These are phyloP conservation scores for Apomyelois bistriatella DNA, from an alignment of 2,888 invertebrate species.

Conservation along the genomic window DNA sequence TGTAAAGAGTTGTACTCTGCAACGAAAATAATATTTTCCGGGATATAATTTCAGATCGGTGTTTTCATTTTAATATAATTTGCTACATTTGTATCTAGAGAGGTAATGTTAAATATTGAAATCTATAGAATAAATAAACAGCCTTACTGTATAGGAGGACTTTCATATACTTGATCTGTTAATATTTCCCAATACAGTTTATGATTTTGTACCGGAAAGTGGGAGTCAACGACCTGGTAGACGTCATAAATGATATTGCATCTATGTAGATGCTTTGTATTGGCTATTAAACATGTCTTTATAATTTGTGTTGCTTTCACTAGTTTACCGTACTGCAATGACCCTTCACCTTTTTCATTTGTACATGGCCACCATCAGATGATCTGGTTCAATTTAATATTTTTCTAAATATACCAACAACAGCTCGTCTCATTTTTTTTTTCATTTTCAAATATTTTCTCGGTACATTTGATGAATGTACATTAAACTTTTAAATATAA, in stretches of 20 bases:
- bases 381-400: constrained; percentile 80
- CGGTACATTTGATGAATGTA: constrained; percentile 63
- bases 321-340: constrained; percentile 49
- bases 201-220: constrained; percentile 68
- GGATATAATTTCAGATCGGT: constrained; percentile 47
- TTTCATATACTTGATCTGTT: constrained; percentile 42
- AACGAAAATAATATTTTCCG: constrained; percentile 35
- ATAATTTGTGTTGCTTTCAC: constrained; percentile 60
- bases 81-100: constrained; percentile 67
- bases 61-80: constrained; percentile 60
- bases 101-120: constrained; percentile 64
- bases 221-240: constrained; percentile 42
- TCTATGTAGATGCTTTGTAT: constrained; percentile 73
- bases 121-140: constrained; percentile 61
- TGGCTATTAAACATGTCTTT: constrained; percentile 69
- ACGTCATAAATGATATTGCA: constrained; percentile 48
- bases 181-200: constrained; percentile 53
- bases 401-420: constrained; percentile 80
- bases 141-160: constrained; percentile 57
- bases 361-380: constrained; percentile 86
- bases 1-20: constrained; percentile 37
- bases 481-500: constrained; percentile 75
- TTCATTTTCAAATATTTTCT: constrained; percentile 41
- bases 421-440: constrained; percentile 63
- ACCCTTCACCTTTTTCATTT: constrained; percentile 74